Evolutionary conservation across 2,797 vertebrate genomes (phyloP).

Genomic region (Sarcoramphus papa): DNA sequence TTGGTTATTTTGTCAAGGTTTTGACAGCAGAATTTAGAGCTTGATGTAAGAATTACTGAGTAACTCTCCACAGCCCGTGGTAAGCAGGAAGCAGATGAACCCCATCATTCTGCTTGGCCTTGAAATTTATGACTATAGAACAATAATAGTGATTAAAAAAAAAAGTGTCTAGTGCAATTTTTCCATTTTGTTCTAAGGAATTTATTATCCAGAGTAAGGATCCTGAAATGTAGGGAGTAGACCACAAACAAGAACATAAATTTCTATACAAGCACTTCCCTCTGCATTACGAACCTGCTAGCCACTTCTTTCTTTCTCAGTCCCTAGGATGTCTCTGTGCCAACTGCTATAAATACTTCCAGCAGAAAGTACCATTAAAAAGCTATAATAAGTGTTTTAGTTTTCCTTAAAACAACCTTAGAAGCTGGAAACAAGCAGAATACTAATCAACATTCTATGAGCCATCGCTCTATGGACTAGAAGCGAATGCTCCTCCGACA

Average conservation of each 20-base stretch:
- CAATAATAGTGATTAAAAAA: neutral
- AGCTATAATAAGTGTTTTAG: neutral
- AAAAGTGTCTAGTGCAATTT: neutral
- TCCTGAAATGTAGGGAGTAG: neutral
- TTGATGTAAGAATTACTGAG: neutral
- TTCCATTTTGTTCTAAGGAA: neutral
- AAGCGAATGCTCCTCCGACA: accelerated
- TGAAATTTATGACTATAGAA: neutral
- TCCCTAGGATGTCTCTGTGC: neutral
- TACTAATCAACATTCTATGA: neutral
- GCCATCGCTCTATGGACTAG: accelerated
- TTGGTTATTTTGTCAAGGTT: neutral
- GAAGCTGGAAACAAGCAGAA: neutral
- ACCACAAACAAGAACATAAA: neutral
- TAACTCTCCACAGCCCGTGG: neutral
- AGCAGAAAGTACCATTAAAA: neutral
- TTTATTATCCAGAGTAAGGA: neutral
- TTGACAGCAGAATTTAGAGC: neutral
- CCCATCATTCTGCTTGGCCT: neutral
- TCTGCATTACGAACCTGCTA: neutral
- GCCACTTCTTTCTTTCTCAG: neutral
- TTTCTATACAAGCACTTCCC: neutral
- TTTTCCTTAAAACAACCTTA: neutral
- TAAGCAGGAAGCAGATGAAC: neutral
- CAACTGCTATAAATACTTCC: neutral